phyloP scores from a whole-genome alignment of 2,113 vertebrate genomes.

The Benitochromis conjunctus region DNA sequence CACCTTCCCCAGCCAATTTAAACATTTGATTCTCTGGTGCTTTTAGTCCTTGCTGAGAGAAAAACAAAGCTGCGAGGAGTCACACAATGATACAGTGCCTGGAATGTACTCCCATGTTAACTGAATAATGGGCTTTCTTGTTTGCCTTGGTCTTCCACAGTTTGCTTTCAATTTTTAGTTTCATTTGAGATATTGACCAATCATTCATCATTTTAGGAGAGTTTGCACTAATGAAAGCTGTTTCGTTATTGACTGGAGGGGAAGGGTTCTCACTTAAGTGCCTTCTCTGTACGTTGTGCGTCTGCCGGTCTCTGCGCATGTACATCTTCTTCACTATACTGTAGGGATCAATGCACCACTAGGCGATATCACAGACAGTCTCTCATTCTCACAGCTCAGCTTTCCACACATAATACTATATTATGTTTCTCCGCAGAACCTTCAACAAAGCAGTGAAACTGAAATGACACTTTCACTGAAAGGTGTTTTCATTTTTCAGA shows the following conservation, averaged over 20 bases:
- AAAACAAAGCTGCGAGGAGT: constrained; percentile 41
- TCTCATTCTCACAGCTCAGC: neutral
- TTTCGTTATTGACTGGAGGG: constrained; percentile 26
- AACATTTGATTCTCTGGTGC: constrained; percentile 47
- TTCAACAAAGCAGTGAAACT: constrained; percentile 12
- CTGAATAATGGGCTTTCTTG: constrained; percentile 25
- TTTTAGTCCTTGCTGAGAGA: constrained; percentile 43
- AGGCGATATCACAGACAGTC: neutral
- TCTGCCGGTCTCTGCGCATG: neutral
- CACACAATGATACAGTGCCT: constrained; percentile 6
- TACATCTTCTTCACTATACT: neutral
- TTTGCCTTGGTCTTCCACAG: constrained; percentile 27
- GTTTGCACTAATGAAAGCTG: neutral
- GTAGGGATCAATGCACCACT: neutral
- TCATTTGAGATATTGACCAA: constrained; percentile 19
- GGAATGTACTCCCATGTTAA: constrained; percentile 39
- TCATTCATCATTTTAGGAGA: constrained; percentile 37
- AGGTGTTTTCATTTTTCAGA: constrained; percentile 50
- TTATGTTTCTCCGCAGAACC: neutral
- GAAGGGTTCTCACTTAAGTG: constrained; percentile 12
- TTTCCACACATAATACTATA: neutral
- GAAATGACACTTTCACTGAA: constrained; percentile 36
- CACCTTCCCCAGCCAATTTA: constrained; percentile 47
- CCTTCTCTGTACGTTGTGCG: neutral
- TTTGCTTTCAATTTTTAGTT: constrained; percentile 37